Base-by-base conservation (phyloP, 1,140 invertebrate genomes). In the Euschistus heros region DNA sequence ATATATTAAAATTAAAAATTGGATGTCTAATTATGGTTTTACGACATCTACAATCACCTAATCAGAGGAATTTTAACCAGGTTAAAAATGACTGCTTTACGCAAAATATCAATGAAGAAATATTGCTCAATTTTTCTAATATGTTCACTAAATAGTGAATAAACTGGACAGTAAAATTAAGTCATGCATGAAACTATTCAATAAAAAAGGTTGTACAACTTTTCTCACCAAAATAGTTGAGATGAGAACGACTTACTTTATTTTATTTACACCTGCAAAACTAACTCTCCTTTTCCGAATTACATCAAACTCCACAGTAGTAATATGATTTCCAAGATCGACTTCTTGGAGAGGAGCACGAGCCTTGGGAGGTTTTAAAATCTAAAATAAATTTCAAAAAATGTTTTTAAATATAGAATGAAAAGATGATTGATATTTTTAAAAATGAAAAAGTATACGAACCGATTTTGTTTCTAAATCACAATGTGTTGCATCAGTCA, bases 201-300 rank as follows among this genome's bases (percentile, higher is more conserved):
- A n/a, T n/a, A n/a, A n/a, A 37, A 37, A 37, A 37, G 10, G 3
- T 13, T 37, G n/a, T n/a, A n/a, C n/a, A n/a, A n/a, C n/a, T n/a
- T n/a, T n/a, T n/a, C n/a, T n/a, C n/a, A n/a, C n/a, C n/a, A n/a
- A n/a, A n/a, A n/a, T n/a, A n/a, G n/a, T n/a, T n/a, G n/a, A n/a
- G n/a, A n/a, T n/a, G n/a, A 52, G 47, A 18, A 13, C 5, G 15
- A 24, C 60, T 68, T 66, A 69, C 68, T 69, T 69, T 18, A 69
- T 62, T 63, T 63, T 63, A 27, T 69, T 69, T n/a, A 69, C 66
- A 50, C 67, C 67, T 13, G 68, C 68, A 68, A 69, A 69, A 47
- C 66, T 68, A 15, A 69, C 68, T 54, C 66, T 62, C 30, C 66
- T 26, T 46, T 65, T 62, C 18, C 68, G 10, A 52, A 61, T 33